A percentile compares a stretch with the other conserved stretches of the same genome.
Conservation (phyloP, 1,140 invertebrate species). For the Hyposmocoma kahamanoa region DNA sequence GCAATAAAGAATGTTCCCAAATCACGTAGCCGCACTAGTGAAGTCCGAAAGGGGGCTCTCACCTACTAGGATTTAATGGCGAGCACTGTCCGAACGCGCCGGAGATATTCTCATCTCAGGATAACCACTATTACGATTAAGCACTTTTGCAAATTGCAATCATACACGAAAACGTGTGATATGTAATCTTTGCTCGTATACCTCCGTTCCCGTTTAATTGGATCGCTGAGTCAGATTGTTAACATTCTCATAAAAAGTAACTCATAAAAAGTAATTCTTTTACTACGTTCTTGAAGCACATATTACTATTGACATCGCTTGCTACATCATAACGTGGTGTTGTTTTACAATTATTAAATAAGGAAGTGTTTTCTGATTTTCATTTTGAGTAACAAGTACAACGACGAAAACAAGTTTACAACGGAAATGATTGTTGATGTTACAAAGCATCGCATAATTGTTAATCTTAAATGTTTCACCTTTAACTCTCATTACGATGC, state of each 20-base stretch:
- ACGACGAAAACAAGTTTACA: not conserved
- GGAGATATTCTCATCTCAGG: constrained; percentile 40
- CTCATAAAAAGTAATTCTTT: not conserved
- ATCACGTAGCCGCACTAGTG: too few species aligned
- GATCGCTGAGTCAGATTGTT: not conserved
- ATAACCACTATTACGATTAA: constrained; percentile 35
- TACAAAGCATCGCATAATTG: not conserved
- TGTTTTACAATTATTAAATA: not conserved
- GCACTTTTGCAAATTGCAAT: constrained; percentile 30
- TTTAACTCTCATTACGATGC: constrained; percentile 3
- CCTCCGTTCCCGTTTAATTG: not conserved
- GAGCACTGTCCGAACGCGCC: constrained; percentile 14
- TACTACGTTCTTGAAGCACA: not conserved
- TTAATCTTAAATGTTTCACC: not conserved
- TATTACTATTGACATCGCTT: not conserved
- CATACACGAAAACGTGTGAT: not conserved
- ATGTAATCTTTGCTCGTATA: not conserved
- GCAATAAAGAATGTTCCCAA: too few species aligned
- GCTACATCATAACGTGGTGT: not conserved
- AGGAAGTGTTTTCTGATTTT: not conserved
- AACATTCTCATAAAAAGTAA: not conserved
- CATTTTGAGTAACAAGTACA: not conserved
- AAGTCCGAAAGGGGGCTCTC: not conserved
- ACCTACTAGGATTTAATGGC: constrained; percentile 31
- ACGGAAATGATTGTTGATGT: not conserved